phyloP scores from a whole-genome alignment of 2,888 invertebrate genomes.

The Eumerus sabulonum region DNA sequence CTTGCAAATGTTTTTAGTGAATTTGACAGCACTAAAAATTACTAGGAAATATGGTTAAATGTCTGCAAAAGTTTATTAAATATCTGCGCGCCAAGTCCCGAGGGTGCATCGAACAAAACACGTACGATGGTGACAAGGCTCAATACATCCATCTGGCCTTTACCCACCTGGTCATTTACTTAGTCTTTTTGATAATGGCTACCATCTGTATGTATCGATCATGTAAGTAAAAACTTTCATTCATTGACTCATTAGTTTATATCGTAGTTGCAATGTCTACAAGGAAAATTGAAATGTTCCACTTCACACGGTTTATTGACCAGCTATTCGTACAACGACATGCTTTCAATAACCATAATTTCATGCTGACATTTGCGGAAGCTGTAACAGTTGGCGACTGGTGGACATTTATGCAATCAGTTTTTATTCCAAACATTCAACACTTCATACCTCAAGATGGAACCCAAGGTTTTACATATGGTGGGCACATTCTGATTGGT shows the following conservation, averaged over 20 bases:
- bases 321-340: conserved; percentile 61
- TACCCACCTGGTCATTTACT: no score
- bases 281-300: conserved; percentile 64
- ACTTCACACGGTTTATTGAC: conserved; percentile 64
- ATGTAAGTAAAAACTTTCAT: background rate
- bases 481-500: conserved; percentile 82
- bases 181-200: conserved; percentile 59
- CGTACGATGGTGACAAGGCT: no score
- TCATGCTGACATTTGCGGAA: conserved; percentile 42
- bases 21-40: no score
- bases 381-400: conserved; percentile 68
- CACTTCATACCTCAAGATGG: background rate
- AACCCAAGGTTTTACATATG: background rate
- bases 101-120: no score
- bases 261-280: conserved; percentile 68
- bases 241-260: background rate
- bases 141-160: no score
- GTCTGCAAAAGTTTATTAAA: no score
- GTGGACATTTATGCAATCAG: conserved; percentile 64
- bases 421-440: conserved; percentile 49
- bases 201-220: conserved; percentile 60
- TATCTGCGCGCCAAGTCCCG: no score
- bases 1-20: no score
- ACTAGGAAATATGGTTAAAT: no score
- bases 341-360: conserved; percentile 17